These are phyloP conservation scores for Mythimna albipuncta DNA, from an alignment of 2,888 invertebrate species.

Conservation along the genomic window DNA sequence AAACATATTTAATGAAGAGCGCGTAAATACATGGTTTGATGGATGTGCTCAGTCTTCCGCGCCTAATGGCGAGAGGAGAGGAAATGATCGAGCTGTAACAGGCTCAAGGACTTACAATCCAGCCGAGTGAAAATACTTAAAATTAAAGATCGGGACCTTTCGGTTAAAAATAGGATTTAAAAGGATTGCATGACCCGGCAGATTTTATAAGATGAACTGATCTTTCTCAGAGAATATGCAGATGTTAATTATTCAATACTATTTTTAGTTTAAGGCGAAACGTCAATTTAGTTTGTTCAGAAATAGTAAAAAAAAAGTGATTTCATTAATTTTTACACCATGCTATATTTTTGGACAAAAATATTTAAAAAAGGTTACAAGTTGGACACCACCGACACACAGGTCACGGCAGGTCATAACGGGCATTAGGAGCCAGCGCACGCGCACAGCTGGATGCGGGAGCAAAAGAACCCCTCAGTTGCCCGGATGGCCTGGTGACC, in stretches of 20 bases:
- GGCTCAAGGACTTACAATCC: slow-evolving; percentile 41
- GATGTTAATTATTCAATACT: not conserved
- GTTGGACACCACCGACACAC: too few species aligned
- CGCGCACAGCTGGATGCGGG: too few species aligned
- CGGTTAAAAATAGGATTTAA: slow-evolving; percentile 32
- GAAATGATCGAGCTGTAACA: slow-evolving; percentile 43
- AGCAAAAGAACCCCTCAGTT: too few species aligned
- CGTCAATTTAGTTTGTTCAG: too few species aligned
- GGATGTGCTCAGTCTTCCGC: slow-evolving; percentile 19
- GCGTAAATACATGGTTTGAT: slow-evolving; percentile 34
- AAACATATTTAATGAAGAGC: not conserved
- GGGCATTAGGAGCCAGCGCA: too few species aligned
- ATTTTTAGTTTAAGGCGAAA: too few species aligned
- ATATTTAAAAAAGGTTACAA: too few species aligned
- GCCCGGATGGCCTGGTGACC: too few species aligned
- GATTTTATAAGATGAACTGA: slow-evolving; percentile 3
- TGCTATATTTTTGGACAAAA: too few species aligned
- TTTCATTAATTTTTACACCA: too few species aligned
- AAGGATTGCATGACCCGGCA: slow-evolving; percentile 24
- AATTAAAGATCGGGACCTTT: slow-evolving; percentile 39
- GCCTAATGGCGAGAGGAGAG: slow-evolving; percentile 30
- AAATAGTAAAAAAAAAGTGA: too few species aligned
- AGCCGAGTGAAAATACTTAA: slow-evolving; percentile 30
- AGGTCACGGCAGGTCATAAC: too few species aligned
- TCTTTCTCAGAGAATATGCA: slow-evolving; percentile 3